Base-by-base conservation (phyloP, 2,888 invertebrate species). In the Tryphoninae sp. region DNA sequence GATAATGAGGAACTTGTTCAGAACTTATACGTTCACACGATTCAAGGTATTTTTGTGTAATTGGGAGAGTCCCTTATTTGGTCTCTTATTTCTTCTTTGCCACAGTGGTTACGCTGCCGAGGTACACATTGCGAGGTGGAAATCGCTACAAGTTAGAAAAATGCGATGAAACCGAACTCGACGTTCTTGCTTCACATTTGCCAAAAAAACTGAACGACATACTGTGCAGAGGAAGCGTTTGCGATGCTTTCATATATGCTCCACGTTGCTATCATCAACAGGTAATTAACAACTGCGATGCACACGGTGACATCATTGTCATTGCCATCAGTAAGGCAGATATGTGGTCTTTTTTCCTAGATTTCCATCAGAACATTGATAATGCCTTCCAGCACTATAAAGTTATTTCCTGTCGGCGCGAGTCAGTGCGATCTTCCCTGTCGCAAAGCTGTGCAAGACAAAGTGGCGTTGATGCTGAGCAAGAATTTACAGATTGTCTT, bases 401-500 rank as follows among this genome's bases (percentile, higher is more conserved):
- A 87, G 73, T 61, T 88, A 62, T 83, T 89, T 76, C 86, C 88
- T n/a, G 45, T 85, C 76, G 85, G 86, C 78, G 78, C 84, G 62
- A 84, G 85, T 55, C 83, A 82, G 22, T 89, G 89, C 76, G 88
- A 88, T 3, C 73, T 89, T 40, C 81, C 84, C 1, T 89, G 89
- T 69, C 87, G 87, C 16, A 87, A 88, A 85, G 86, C 88, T 13
- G 82, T 89, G 51, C 89, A 89, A 23, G 88, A 89, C 65, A 89
- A 89, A 85, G 79, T 89, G 45, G 83, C 87, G 4, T 58, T 87
- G 68, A 67, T 88, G 53, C 74, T 89, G 33, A 88, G 86, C 59
- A 85, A 78, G 78, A 89, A 89, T 84, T 83, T 89, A 68, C 84
- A 84, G 73, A 85, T 73, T 33, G 78, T 88, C 19, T 81, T 89